Percentiles rank a stretch among this genome's conserved stretches.
phyloP scores from a whole-genome alignment of 2,113 vertebrate species.

The Canis aureus region DNA sequence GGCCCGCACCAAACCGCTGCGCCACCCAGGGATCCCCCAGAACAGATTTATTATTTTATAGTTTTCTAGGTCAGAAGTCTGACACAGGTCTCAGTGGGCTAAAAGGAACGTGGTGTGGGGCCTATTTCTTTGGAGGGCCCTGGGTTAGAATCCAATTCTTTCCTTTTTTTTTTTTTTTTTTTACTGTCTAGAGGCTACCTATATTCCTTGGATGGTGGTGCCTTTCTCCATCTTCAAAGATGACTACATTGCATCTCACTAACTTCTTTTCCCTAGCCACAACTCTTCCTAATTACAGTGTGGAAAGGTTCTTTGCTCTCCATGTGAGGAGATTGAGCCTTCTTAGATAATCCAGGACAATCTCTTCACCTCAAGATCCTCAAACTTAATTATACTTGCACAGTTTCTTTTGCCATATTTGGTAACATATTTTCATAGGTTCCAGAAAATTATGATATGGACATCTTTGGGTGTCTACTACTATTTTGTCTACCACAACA shows the following conservation, averaged over 20 bases:
- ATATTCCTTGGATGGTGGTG: background rate
- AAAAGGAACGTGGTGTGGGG: background rate
- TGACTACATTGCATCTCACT: background rate
- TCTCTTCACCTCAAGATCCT: background rate
- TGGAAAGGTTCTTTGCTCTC: background rate
- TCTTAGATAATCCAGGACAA: background rate
- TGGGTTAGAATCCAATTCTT: background rate
- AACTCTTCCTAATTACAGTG: background rate
- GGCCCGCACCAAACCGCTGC: too few relatives aligned
- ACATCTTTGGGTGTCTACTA: background rate
- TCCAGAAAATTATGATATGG: background rate
- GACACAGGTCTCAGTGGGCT: background rate
- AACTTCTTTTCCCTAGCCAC: background rate
- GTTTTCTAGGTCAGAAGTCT: background rate
- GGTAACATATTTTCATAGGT: background rate
- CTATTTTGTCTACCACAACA: background rate
- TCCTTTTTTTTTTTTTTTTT: background rate
- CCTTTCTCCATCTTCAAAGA: background rate
- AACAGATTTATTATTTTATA: background rate
- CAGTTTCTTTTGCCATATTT: background rate
- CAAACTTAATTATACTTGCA: background rate
- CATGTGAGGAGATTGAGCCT: background rate
- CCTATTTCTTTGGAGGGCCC: background rate
- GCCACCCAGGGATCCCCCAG: too few relatives aligned
- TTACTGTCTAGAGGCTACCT: background rate